These are phyloP conservation scores for Matsumyia berberina DNA, from an alignment of 2,888 invertebrate species.

Conservation along the genomic window DNA sequence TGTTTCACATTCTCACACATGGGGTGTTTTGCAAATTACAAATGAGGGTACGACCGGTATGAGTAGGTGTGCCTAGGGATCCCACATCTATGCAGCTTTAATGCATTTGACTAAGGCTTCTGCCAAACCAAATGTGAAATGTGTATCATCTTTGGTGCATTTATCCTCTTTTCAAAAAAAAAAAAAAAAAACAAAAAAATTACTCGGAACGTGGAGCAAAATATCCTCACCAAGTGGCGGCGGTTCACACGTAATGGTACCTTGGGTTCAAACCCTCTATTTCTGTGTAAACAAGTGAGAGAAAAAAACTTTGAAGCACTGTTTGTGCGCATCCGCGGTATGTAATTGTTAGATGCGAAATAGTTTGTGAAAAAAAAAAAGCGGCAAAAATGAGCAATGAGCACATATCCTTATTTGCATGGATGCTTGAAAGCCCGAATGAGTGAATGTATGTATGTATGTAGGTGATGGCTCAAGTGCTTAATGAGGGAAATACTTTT, in stretches of 20 bases:
- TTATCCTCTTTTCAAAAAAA: slow-evolving; percentile 18
- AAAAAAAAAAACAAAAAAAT: no score
- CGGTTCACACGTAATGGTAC: slow-evolving; percentile 54
- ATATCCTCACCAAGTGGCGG: slow-evolving; percentile 26
- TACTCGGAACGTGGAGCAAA: slow-evolving; percentile 6
- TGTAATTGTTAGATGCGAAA: slow-evolving; percentile 71
- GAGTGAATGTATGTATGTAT: slow-evolving; percentile 28
- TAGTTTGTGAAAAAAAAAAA: slow-evolving; percentile 48
- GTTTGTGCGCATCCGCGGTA: slow-evolving; percentile 61
- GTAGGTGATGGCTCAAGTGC: slow-evolving; percentile 71
- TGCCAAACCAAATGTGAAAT: slow-evolving; percentile 59
- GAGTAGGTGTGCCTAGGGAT: background rate
- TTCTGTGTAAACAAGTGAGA: slow-evolving; percentile 45
- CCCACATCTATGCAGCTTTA: slow-evolving; percentile 44
- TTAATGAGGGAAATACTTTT: slow-evolving; percentile 76
- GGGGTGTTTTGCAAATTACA: slow-evolving; percentile 54
- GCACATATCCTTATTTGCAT: slow-evolving; percentile 52
- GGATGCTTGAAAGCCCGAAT: slow-evolving; percentile 25
- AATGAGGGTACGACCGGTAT: slow-evolving; percentile 53
- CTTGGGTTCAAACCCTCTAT: slow-evolving; percentile 68
- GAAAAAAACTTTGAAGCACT: slow-evolving; percentile 15
- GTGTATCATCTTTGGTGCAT: slow-evolving; percentile 60
- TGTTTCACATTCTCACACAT: slow-evolving; percentile 55
- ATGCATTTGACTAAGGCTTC: slow-evolving; percentile 62
- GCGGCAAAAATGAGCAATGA: slow-evolving; percentile 65